Conservation (phyloP, 1,140 invertebrate species). For the Catajapyx aquilonaris region DNA sequence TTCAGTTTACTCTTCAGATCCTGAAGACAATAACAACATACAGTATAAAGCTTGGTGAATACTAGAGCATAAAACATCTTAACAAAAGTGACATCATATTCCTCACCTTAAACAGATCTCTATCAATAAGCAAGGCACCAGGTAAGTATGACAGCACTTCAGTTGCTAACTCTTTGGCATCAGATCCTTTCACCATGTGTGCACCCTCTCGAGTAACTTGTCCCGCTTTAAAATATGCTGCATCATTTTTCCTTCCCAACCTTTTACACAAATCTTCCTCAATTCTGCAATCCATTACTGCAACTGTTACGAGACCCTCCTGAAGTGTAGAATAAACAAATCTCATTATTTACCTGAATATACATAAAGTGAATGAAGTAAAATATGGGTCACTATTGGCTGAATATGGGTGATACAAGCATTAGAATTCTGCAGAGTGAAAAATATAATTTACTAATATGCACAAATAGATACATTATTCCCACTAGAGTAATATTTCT, state of each 20-base stretch:
- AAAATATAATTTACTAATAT: slow-evolving; percentile 1
- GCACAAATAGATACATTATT: slow-evolving; percentile 9
- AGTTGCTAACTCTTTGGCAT: slow-evolving; percentile 28
- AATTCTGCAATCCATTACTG: slow-evolving; percentile 22
- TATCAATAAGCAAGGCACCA: slow-evolving; percentile 24
- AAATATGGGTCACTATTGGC: too few species aligned
- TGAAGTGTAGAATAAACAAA: slow-evolving; percentile 14
- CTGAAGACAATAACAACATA: slow-evolving; percentile 9
- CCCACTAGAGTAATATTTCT: slow-evolving; percentile 8
- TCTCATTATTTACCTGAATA: slow-evolving; percentile 1
- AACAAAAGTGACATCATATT: neutral
- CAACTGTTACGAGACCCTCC: slow-evolving; percentile 34
- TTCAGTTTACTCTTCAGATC: too few species aligned
- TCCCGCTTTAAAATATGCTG: too few species aligned
- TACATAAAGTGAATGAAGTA: too few species aligned
- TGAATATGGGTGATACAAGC: neutral
- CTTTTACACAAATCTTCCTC: slow-evolving; percentile 24
- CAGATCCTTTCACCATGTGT: slow-evolving; percentile 20
- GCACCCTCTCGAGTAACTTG: too few species aligned
- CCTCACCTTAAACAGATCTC: slow-evolving; percentile 26
- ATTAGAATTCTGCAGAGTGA: neutral
- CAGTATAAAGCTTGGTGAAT: slow-evolving; percentile 1
- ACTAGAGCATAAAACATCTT: slow-evolving; percentile 3
- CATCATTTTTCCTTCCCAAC: slow-evolving; percentile 21
- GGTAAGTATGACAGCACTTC: slow-evolving; percentile 31